Evolutionary conservation across 2,888 invertebrate genomes (phyloP).

Genomic region (Bugula neritina): DNA sequence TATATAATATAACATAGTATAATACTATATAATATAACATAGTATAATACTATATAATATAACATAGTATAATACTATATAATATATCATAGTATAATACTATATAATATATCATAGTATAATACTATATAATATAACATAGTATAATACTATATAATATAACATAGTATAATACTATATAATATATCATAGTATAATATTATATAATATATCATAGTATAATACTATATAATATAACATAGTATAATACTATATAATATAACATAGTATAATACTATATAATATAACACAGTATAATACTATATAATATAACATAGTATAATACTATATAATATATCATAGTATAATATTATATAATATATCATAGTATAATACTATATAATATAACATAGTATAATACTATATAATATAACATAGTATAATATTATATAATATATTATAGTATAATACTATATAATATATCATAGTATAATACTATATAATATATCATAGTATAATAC

Average conservation of each 20-base stretch:
- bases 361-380: background rate
- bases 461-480: background rate
- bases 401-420: no score
- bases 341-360: background rate
- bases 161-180: background rate
- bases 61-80: background rate
- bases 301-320: background rate
- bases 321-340: background rate
- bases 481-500: no score
- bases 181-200: no score
- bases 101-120: no score
- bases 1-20: background rate
- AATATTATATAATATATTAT: background rate
- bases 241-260: background rate
- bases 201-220: background rate
- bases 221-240: background rate
- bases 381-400: background rate
- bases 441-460: background rate
- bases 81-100: background rate
- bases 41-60: background rate
- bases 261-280: constrained; percentile 13
- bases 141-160: background rate
- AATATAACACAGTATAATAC: background rate
- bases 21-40: background rate
- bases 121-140: background rate